Evolutionary conservation across 2,113 vertebrate species (phyloP).

Genomic region (Fukomys damarensis): DNA sequence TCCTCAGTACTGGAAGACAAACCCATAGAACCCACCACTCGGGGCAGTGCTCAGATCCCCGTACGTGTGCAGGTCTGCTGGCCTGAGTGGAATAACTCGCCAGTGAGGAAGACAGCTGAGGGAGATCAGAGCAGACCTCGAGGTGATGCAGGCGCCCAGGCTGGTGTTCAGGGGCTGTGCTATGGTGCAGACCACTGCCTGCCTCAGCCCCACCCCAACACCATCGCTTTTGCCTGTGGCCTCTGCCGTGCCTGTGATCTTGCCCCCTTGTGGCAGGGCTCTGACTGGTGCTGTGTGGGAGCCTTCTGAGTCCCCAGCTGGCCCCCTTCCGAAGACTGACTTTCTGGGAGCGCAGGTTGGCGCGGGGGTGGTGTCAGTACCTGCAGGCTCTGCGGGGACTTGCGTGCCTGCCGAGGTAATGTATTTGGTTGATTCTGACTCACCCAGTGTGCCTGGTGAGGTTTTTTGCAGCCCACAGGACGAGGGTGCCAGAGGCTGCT

Average conservation of each 20-base stretch:
- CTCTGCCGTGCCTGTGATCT: not conserved
- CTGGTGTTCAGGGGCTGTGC: too few relatives aligned
- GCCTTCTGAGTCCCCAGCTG: not conserved
- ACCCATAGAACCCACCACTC: not conserved
- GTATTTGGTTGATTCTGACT: not conserved
- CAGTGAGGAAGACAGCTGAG: not conserved
- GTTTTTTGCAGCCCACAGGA: too few relatives aligned
- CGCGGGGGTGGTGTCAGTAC: not conserved
- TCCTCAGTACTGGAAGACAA: not conserved
- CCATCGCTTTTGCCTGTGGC: accelerated
- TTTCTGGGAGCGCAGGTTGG: not conserved
- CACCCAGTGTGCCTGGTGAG: not conserved
- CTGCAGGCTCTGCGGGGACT: not conserved
- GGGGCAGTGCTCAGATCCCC: not conserved
- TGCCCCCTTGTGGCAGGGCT: not conserved
- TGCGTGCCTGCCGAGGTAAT: too few relatives aligned
- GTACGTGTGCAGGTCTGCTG: not conserved
- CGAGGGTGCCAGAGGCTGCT: too few relatives aligned
- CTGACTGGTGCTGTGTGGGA: not conserved
- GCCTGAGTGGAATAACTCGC: not conserved
- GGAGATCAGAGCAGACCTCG: not conserved
- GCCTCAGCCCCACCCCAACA: not conserved
- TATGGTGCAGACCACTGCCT: too few relatives aligned
- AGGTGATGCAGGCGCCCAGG: not conserved
- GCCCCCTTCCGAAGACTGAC: not conserved